These are phyloP conservation scores for Cerceris rybyensis DNA, from an alignment of 2,888 invertebrate species.

Conservation along the genomic window DNA sequence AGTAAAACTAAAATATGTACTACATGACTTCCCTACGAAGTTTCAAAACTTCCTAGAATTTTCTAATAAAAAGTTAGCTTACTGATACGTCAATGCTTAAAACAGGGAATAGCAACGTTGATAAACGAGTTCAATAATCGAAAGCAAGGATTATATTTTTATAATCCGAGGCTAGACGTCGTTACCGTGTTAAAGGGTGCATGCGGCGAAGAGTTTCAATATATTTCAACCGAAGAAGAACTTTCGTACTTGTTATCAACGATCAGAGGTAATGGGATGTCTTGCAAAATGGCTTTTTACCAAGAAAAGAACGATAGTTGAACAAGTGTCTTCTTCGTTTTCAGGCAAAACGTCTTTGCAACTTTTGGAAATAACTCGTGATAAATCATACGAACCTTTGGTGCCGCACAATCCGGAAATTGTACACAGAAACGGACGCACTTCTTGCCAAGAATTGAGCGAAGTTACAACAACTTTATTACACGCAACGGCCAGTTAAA, in stretches of 20 bases:
- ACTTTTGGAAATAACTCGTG: constrained; percentile 69
- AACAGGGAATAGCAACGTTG: constrained; percentile 88
- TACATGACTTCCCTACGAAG: not conserved
- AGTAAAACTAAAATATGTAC: not conserved
- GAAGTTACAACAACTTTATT: constrained; percentile 78
- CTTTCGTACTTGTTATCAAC: constrained; percentile 83
- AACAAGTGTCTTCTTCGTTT: constrained; percentile 13
- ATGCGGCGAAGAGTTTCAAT: constrained; percentile 85
- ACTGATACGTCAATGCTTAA: not conserved
- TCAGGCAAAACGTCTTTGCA: constrained; percentile 73
- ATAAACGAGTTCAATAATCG: constrained; percentile 88
- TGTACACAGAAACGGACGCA: constrained; percentile 72
- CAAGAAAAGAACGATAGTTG: too few species aligned
- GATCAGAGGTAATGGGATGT: constrained; percentile 68
- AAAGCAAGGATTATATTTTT: constrained; percentile 88
- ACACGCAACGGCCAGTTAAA: constrained; percentile 76
- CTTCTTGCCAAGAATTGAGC: constrained; percentile 75
- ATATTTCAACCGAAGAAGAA: constrained; percentile 85
- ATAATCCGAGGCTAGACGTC: constrained; percentile 87
- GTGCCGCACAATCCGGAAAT: constrained; percentile 70
- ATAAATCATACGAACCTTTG: constrained; percentile 68
- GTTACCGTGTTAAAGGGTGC: constrained; percentile 88
- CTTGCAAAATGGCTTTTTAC: too few species aligned
- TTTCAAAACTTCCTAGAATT: too few species aligned
- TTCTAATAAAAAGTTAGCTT: too few species aligned